phyloP scores from a whole-genome alignment of 2,797 vertebrate genomes.

The Manis javanica region DNA sequence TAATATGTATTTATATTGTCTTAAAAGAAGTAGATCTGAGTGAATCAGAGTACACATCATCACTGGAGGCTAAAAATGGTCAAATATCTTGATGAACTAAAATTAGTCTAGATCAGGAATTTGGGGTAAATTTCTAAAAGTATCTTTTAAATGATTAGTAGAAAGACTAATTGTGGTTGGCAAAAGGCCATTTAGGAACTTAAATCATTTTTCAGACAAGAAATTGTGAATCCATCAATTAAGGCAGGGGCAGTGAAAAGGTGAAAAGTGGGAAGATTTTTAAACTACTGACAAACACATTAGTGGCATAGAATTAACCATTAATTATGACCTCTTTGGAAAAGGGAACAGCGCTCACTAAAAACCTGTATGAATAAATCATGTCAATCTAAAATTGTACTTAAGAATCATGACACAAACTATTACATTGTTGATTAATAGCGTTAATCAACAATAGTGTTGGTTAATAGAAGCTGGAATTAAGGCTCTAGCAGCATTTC shows the following conservation, averaged over 20 bases:
- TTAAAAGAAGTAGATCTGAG: background rate
- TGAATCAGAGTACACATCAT: background rate
- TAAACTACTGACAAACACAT: background rate
- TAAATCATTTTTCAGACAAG: background rate
- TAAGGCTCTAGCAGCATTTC: background rate
- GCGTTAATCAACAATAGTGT: background rate
- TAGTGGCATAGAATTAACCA: background rate
- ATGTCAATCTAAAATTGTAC: background rate
- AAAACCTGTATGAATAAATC: constrained; percentile 24
- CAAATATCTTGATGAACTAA: background rate
- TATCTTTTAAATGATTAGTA: background rate
- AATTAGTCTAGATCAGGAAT: background rate
- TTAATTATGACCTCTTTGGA: constrained; percentile 31
- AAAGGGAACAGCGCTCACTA: background rate
- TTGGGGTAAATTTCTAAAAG: background rate
- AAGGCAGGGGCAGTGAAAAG: background rate
- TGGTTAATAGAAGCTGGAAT: background rate
- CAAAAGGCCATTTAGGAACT: background rate
- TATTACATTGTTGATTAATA: constrained; percentile 1
- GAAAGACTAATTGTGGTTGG: background rate
- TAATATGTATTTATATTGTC: background rate
- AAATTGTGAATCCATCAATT: background rate
- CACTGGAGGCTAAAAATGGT: background rate
- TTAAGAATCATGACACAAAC: background rate
- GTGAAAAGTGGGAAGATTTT: background rate